Conservation (phyloP, 1,140 invertebrate genomes). For the Hycleus phaleratus region DNA sequence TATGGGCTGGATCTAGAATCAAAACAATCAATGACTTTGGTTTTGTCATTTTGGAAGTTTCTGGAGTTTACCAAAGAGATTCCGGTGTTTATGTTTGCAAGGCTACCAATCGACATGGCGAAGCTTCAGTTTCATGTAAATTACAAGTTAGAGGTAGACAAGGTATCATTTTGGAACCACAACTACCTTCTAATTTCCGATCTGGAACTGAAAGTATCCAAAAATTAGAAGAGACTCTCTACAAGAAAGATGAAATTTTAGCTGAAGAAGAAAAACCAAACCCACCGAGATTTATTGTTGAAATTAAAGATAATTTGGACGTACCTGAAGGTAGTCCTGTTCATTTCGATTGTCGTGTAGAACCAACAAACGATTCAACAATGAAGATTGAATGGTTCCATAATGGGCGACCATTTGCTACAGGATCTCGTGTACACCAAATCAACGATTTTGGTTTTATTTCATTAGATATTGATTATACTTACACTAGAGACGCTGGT, state of each 20-base stretch:
- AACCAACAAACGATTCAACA: constrained; percentile 75
- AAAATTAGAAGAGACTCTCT: constrained; percentile 79
- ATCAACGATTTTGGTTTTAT: constrained; percentile 92
- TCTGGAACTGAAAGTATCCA: constrained; percentile 82
- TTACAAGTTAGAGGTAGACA: constrained; percentile 77
- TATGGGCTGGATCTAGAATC: constrained; percentile 77
- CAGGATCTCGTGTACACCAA: constrained; percentile 81
- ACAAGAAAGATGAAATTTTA: constrained; percentile 76
- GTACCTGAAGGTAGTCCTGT: constrained; percentile 78
- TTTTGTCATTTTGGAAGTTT: constrained; percentile 86
- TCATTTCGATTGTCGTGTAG: constrained; percentile 87
- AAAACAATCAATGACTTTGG: constrained; percentile 92
- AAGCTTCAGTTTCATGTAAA: constrained; percentile 79
- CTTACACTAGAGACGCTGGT: constrained; percentile 75
- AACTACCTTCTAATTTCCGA: constrained; percentile 77
- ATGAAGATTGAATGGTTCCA: constrained; percentile 93
- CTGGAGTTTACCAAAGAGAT: constrained; percentile 80
- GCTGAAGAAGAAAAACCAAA: constrained; percentile 77
- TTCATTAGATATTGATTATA: constrained; percentile 78
- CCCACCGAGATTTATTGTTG: constrained; percentile 77
- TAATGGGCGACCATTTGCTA: constrained; percentile 81
- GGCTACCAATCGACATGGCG: constrained; percentile 83
- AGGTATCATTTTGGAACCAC: constrained; percentile 85
- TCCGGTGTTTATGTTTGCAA: constrained; percentile 86
- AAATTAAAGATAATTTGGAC: constrained; percentile 75